A percentile compares a stretch with the other conserved stretches of the same genome.
Evolutionary conservation across 2,888 invertebrate genomes (phyloP).

Genomic region (Phyllotreta striolata): DNA sequence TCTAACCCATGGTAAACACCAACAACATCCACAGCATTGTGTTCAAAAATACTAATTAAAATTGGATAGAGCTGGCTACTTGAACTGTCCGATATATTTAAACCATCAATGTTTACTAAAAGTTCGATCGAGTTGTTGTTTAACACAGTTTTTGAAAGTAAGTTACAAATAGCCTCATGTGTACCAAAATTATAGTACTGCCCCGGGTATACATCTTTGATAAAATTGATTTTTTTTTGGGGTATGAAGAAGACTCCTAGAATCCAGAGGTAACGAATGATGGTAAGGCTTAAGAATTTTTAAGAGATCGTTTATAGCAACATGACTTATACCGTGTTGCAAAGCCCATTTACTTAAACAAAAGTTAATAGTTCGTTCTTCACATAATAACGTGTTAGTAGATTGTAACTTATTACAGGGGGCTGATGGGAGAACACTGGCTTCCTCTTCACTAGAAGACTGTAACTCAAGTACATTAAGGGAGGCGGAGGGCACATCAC

Average conservation of each 20-base stretch:
- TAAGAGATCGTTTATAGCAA: constrained; percentile 18
- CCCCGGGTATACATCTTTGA: constrained; percentile 20
- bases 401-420: too few relatives aligned
- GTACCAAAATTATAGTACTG: constrained; percentile 26
- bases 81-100: constrained; percentile 28
- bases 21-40: constrained; percentile 18
- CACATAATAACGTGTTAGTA: too few relatives aligned
- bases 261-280: constrained; percentile 7
- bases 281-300: not conserved
- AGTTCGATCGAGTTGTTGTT: constrained; percentile 8
- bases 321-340: constrained; percentile 20
- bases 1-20: constrained; percentile 35
- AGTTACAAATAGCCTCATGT: constrained; percentile 1
- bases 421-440: too few relatives aligned
- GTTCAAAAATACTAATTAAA: constrained; percentile 18
- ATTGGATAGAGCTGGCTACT: constrained; percentile 30
- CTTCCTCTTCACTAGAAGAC: too few relatives aligned
- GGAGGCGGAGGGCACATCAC: too few relatives aligned
- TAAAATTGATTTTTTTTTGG: constrained; percentile 5
- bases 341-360: constrained; percentile 28
- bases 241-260: constrained; percentile 19
- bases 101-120: constrained; percentile 28
- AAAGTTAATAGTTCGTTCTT: too few relatives aligned
- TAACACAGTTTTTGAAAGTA: constrained; percentile 7
- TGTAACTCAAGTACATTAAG: too few relatives aligned